Percentiles rank a stretch among this genome's conserved stretches.
Conservation (phyloP, 2,888 invertebrate genomes). For the Coelopa pilipes region DNA sequence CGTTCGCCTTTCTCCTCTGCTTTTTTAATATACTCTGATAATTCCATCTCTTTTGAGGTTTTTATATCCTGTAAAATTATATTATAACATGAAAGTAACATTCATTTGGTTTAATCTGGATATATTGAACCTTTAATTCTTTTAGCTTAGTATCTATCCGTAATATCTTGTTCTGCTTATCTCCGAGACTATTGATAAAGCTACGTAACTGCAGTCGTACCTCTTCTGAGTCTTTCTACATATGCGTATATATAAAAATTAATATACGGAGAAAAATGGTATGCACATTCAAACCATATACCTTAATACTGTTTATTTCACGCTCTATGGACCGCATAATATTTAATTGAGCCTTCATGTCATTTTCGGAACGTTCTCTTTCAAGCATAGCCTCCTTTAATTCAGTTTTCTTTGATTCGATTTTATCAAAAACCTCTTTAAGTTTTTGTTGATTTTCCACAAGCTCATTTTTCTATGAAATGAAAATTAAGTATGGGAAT, state of each 20-base stretch:
- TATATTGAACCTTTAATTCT: conserved; percentile 38
- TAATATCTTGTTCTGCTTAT: conserved; percentile 43
- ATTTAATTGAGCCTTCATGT: conserved; percentile 51
- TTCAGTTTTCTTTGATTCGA: conserved; percentile 59
- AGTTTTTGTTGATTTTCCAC: conserved; percentile 63
- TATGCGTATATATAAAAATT: neutral
- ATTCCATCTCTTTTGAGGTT: no score
- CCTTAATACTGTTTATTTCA: conserved; percentile 49
- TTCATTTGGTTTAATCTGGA: neutral
- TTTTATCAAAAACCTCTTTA: conserved; percentile 57
- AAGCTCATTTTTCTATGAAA: conserved; percentile 60
- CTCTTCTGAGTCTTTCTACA: conserved; percentile 47
- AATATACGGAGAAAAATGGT: neutral
- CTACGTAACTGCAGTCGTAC: conserved; percentile 48
- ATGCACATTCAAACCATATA: conserved; percentile 13
- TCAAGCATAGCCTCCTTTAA: conserved; percentile 40
- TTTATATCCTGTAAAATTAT: neutral
- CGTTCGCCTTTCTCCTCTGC: conserved; percentile 60
- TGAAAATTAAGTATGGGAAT: neutral
- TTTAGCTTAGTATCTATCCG: conserved; percentile 39
- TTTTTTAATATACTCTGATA: neutral
- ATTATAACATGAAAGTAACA: neutral
- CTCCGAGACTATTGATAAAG: conserved; percentile 40
- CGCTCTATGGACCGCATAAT: conserved; percentile 64
- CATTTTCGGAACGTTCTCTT: conserved; percentile 40